Base-by-base conservation (phyloP, 2,888 invertebrate species). In the Drosophila falleni region DNA sequence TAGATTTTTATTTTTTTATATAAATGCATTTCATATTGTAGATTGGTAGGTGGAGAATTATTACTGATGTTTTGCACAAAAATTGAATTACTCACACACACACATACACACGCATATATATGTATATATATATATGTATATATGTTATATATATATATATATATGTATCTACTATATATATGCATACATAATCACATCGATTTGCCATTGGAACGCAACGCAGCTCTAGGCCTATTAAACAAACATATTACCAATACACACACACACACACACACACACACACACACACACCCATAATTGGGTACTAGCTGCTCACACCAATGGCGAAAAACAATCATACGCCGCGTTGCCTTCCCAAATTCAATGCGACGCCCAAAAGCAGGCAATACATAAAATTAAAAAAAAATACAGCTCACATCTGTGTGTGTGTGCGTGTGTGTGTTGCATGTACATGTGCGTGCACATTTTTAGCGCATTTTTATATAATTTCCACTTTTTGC, bases 391-490 rank as follows among this genome's bases (percentile, higher is more conserved):
- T 26, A 59, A 46, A 73, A 72, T 29, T 33, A 44, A 51, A 46
- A 49, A 50, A 31, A 41, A n/a, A n/a, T n/a, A 55, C 11, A 41
- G 37, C 51, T 53, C 51, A 54, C 56, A 62, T 69, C 64, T 56
- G 59, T 39, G 47, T 4, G 26, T 5, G 6, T 4, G 26, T 4
- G 26, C 4, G 26, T 4, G 35, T 51, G 50, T 26, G 59, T 16
- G 50, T 23, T 37, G 47, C 5, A 15, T 26, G 23, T 65, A 63
- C 39, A 56, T 66, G 70, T 59, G 73, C 58, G 72, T 71, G 70
- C 69, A 77, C 72, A 81, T 87, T 89, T 87, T 87, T 89, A 89
- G 88, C 78, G 89, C 86, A 86, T 88, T 86, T 89, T 89, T 86
- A 89, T 86, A 88, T 86, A 85, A 86, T 88, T 81, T 88, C 74